Conservation (phyloP, 2,113 vertebrate species). For the Monopterus albus region DNA sequence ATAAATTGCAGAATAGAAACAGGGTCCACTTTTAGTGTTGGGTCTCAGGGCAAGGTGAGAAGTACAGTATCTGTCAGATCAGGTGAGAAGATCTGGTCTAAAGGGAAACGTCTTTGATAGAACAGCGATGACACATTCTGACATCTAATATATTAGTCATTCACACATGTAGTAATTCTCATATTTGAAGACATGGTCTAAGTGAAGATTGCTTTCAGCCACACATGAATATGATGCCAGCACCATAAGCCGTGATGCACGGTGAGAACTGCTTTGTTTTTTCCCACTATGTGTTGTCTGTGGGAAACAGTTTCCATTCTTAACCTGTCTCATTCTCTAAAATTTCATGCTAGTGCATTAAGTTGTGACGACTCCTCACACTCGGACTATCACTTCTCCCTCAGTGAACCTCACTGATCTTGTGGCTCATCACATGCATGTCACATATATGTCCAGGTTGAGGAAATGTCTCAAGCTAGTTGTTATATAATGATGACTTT, state of each 20-base stretch:
- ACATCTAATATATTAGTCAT: neutral
- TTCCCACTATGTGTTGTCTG: neutral
- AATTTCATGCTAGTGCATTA: neutral
- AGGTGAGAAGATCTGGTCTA: constrained; percentile 7
- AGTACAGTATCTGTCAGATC: neutral
- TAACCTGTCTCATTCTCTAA: neutral
- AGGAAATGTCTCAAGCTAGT: neutral
- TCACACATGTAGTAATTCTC: neutral
- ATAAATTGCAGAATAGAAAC: constrained; percentile 49
- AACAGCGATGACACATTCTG: neutral
- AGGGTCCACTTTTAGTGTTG: neutral
- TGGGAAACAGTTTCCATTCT: neutral
- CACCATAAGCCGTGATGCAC: neutral
- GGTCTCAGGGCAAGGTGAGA: neutral
- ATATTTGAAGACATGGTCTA: neutral
- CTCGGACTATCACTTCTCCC: neutral
- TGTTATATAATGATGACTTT: constrained; percentile 7
- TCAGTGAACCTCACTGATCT: too few species aligned
- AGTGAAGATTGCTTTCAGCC: neutral
- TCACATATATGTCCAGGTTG: constrained; percentile 31
- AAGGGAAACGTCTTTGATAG: neutral
- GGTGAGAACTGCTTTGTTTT: constrained; percentile 3
- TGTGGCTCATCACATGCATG: too few species aligned
- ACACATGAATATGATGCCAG: neutral
- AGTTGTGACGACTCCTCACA: neutral